phyloP scores from a whole-genome alignment of 2,888 invertebrate species.

The Lingula anatina region DNA sequence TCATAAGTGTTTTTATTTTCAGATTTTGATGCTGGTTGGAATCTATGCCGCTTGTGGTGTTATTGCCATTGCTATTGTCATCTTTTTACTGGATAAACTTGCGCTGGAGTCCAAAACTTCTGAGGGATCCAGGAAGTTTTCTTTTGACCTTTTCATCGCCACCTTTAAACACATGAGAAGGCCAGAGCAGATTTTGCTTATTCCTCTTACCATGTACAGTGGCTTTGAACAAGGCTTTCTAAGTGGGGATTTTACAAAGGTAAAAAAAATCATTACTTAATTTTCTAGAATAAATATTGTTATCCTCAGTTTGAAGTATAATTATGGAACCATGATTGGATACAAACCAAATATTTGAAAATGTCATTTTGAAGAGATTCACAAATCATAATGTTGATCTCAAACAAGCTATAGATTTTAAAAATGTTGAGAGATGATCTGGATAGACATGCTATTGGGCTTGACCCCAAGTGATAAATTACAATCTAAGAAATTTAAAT shows the following conservation, averaged over 20 bases:
- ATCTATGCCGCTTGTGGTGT: constrained; percentile 85
- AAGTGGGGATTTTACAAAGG: constrained; percentile 64
- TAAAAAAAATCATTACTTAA: no score
- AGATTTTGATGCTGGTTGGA: constrained; percentile 82
- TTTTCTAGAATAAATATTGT: no score
- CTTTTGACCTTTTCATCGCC: constrained; percentile 47
- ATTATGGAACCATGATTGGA: no score
- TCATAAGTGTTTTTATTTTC: constrained; percentile 47
- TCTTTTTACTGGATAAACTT: constrained; percentile 71
- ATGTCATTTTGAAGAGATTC: no score
- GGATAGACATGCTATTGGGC: no score
- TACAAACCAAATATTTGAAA: no score
- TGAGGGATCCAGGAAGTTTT: constrained; percentile 14
- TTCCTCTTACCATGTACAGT: constrained; percentile 93
- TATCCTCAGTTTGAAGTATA: no score
- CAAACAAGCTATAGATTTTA: no score
- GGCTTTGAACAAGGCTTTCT: constrained; percentile 97
- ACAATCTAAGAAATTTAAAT: no score
- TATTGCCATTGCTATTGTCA: constrained; percentile 79
- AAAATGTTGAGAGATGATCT: no score
- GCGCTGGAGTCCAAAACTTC: constrained; percentile 25
- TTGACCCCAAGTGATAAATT: no score
- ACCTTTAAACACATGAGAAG: constrained; percentile 81
- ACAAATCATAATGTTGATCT: no score
- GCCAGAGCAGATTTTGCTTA: constrained; percentile 84